These are phyloP conservation scores for Leptopilina boulardi DNA, from an alignment of 1,140 invertebrate species.

Conservation along the genomic window DNA sequence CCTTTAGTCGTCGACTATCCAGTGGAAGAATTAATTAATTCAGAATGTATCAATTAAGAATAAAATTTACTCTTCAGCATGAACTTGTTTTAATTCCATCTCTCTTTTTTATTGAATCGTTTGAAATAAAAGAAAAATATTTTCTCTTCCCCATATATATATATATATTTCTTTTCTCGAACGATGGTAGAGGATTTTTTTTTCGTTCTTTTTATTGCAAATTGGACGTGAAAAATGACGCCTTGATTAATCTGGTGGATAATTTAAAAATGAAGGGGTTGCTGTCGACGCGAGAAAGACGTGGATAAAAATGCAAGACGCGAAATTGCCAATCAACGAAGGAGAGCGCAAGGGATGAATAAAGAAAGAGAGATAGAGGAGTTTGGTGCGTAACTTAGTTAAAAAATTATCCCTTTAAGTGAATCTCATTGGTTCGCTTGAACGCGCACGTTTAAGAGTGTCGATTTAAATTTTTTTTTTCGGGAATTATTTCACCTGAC, in stretches of 20 bases:
- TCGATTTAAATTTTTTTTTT: slow-evolving; percentile 31
- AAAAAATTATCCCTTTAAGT: slow-evolving; percentile 74
- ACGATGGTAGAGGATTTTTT: background rate
- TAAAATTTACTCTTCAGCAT: slow-evolving; percentile 73
- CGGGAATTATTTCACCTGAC: too few relatives aligned
- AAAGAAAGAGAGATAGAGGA: slow-evolving; percentile 40
- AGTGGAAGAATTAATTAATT: slow-evolving; percentile 75
- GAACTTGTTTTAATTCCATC: slow-evolving; percentile 46
- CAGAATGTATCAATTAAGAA: slow-evolving; percentile 77
- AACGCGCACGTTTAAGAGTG: slow-evolving; percentile 62
- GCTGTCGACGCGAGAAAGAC: slow-evolving; percentile 51
- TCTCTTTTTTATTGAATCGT: slow-evolving; percentile 9
- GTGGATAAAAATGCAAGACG: slow-evolving; percentile 76
- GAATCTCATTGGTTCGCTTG: slow-evolving; percentile 72
- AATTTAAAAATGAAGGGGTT: slow-evolving; percentile 78
- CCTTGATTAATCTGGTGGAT: slow-evolving; percentile 77
- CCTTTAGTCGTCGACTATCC: slow-evolving; percentile 61
- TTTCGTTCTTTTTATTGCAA: slow-evolving; percentile 72
- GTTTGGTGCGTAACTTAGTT: slow-evolving; percentile 71
- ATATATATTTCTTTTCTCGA: slow-evolving; percentile 51
- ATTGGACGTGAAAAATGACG: slow-evolving; percentile 78
- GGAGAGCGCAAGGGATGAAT: slow-evolving; percentile 42
- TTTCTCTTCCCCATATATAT: slow-evolving; percentile 35
- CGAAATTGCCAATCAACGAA: slow-evolving; percentile 74
- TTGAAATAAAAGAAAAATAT: slow-evolving; percentile 6